phyloP scores from a whole-genome alignment of 2,113 vertebrate genomes.

The Hippocampus guttulatus region DNA sequence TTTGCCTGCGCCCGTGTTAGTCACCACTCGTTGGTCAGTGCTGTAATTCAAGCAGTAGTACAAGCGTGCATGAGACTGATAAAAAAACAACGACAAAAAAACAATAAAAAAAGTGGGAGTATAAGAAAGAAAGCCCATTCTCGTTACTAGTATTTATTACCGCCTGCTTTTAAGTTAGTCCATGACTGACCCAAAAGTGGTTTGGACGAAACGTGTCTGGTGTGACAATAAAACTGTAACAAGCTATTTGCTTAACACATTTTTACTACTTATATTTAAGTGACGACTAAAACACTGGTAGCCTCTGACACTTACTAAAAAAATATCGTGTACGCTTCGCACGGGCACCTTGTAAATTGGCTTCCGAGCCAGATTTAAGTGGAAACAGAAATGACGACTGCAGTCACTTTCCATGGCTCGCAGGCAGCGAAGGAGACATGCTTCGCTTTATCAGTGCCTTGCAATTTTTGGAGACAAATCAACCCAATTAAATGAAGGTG shows the following conservation, averaged over 20 bases:
- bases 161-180: slow-evolving; percentile 9
- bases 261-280: slow-evolving; percentile 67
- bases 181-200: slow-evolving; percentile 8
- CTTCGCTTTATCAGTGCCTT: not conserved
- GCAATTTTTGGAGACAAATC: not conserved
- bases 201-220: slow-evolving; percentile 41
- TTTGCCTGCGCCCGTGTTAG: slow-evolving; percentile 55
- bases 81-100: not conserved
- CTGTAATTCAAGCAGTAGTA: slow-evolving; percentile 7
- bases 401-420: slow-evolving; percentile 16
- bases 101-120: not conserved
- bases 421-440: not conserved
- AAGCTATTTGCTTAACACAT: slow-evolving; percentile 64
- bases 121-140: slow-evolving; percentile 9
- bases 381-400: slow-evolving; percentile 63
- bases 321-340: slow-evolving; percentile 50
- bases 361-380: slow-evolving; percentile 55
- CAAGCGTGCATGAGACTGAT: slow-evolving; percentile 1
- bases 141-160: slow-evolving; percentile 1
- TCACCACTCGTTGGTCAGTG: slow-evolving; percentile 22
- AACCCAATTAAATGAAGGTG: not conserved
- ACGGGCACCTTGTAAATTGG: slow-evolving; percentile 58
- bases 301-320: slow-evolving; percentile 67
- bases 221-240: slow-evolving; percentile 60
- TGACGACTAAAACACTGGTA: slow-evolving; percentile 57